Conservation (phyloP, 1,140 invertebrate species). For the Trachelipus rathkii region DNA sequence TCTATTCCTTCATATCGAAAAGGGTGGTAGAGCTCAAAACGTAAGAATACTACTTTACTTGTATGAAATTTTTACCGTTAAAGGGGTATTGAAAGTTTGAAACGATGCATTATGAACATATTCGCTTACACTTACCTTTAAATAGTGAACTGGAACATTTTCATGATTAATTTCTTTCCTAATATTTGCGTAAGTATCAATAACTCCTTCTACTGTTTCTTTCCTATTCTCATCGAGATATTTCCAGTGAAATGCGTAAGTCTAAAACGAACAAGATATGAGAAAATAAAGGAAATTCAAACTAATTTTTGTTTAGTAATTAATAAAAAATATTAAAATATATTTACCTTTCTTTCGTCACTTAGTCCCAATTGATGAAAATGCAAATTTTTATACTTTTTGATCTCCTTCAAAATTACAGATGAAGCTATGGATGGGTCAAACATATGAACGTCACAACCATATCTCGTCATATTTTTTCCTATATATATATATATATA, state of each 20-base stretch:
- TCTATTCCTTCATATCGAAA: too few relatives aligned
- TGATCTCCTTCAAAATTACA: background rate
- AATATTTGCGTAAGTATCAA: background rate
- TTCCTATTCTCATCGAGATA: background rate
- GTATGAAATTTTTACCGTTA: too few relatives aligned
- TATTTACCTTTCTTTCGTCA: background rate
- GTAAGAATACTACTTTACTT: too few relatives aligned
- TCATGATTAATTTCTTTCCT: conserved; percentile 1
- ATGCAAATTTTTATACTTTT: background rate
- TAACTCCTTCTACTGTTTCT: background rate
- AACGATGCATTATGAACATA: too few relatives aligned
- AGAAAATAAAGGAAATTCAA: background rate
- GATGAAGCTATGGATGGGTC: conserved; percentile 30
- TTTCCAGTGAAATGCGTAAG: background rate
- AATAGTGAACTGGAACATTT: background rate
- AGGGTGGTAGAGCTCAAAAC: too few relatives aligned
- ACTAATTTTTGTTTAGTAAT: background rate
- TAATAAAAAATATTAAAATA: background rate
- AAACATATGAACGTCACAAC: conserved; percentile 38
- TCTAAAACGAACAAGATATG: too few relatives aligned
- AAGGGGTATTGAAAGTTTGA: too few relatives aligned
- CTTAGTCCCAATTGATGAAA: background rate
- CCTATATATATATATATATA: background rate
- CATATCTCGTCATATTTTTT: conserved; percentile 29
- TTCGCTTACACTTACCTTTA: background rate